Conservation (phyloP, 2,113 vertebrate genomes). For the Nerophis ophidion region DNA sequence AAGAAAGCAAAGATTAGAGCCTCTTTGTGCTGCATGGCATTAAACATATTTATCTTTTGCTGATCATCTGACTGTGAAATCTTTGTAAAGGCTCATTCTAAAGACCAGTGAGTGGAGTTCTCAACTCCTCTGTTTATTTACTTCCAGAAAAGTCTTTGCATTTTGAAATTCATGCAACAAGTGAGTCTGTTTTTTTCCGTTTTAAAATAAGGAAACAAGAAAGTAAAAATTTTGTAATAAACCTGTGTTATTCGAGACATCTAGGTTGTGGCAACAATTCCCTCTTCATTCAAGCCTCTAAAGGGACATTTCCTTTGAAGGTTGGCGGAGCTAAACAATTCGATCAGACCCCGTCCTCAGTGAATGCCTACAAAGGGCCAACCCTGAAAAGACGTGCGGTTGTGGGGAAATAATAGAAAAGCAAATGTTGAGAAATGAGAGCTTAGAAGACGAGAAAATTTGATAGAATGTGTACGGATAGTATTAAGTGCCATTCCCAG, state of each 20-base stretch:
- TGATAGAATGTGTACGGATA: conserved; percentile 48
- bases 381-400: conserved; percentile 48
- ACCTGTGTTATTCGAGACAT: conserved; percentile 40
- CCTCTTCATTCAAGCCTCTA: conserved; percentile 46
- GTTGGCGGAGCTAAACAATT: conserved; percentile 54
- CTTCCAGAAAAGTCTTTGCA: neutral
- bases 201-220: neutral
- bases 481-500: conserved; percentile 53
- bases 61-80: conserved; percentile 96
- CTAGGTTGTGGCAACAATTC: conserved; percentile 47
- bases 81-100: conserved; percentile 83
- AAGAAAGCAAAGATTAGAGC: conserved; percentile 81
- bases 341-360: conserved; percentile 33
- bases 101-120: conserved; percentile 69
- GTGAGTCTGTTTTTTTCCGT: neutral
- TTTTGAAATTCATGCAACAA: neutral
- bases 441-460: conserved; percentile 54
- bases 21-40: conserved; percentile 81
- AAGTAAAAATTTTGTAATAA: conserved; percentile 14
- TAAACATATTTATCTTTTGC: conserved; percentile 91
- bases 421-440: conserved; percentile 66
- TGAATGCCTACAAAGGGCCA: conserved; percentile 48
- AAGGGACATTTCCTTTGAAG: conserved; percentile 57
- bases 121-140: conserved; percentile 17
- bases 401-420: conserved; percentile 61